Evolutionary conservation across 2,888 invertebrate species (phyloP), one percentile per base, ranked within the genome.

Genomic region (Adineta ricciae): DNA sequence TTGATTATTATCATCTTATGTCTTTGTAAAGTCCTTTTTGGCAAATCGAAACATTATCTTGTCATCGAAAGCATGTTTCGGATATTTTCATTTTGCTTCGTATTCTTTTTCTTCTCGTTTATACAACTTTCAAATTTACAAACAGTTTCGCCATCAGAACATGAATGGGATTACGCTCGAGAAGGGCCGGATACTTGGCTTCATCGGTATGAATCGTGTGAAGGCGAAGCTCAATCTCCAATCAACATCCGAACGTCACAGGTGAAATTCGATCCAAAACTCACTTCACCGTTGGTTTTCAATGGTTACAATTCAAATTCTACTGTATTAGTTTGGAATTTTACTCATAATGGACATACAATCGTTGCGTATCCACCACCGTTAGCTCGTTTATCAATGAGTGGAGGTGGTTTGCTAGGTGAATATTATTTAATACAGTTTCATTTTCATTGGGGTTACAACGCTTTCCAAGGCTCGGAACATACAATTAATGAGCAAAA

Each of bases 371-470:
- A 73, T 46, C 73, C 73, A 16, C 19, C 27, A 83, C 82, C 27
- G 49, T 32, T 46, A 56, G 24, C 54, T 21, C 50, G 27, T n/a
- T 82, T 85, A 73, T 50, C 52, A n/a, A 56, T 84, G 32, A 54
- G 52, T 56, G 85, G 85, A 52, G 83, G 83, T 46, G 56, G 83
- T 78, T 72, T 85, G 54, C 2, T 41, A 24, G 50, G 78, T 24
- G 21, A 52, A 11, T 85, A 78, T 46, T 27, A 84, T 32, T 49
- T 85, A 41, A 3, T 85, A 11, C 85, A 85, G 73, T 85, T 85
- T 56, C 85, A 85, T 85, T 82, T 85, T 8, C 85, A 85, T 82
- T 85, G 85, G 85, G 85, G 85, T 49, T 84, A 50, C 36, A 85
- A 85, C 52, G 82, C 52, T 24, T 85, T 41, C 84, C 85, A 85